Evolutionary conservation across 2,113 vertebrate species (phyloP).

Genomic region (Clarias macrocephalus): DNA sequence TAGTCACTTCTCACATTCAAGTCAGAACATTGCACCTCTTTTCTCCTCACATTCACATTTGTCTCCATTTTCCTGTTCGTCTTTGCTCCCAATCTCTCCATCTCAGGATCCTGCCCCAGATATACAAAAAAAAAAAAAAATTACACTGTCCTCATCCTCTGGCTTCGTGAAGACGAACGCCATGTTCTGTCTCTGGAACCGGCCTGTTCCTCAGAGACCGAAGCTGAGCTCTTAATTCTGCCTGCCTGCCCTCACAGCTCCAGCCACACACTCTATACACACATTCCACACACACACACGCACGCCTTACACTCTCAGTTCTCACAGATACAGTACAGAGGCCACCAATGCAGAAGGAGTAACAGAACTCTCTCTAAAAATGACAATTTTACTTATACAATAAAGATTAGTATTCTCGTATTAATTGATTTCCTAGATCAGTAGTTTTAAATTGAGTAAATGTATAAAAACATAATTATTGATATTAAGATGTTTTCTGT

Average conservation of each 20-base stretch:
- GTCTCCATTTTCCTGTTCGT: background rate
- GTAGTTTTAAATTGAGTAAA: background rate
- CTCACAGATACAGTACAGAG: constrained; percentile 1
- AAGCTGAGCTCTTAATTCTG: constrained; percentile 36
- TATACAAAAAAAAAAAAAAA: background rate
- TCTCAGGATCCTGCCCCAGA: constrained; percentile 7
- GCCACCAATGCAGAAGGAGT: background rate
- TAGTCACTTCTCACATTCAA: constrained; percentile 20
- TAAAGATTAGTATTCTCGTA: background rate
- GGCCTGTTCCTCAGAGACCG: constrained; percentile 27
- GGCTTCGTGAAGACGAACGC: constrained; percentile 28
- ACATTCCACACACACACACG: constrained; percentile 11
- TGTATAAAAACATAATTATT: background rate
- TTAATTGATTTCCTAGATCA: background rate
- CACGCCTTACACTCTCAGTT: constrained; percentile 2
- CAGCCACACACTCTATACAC: background rate
- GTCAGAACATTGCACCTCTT: constrained; percentile 21
- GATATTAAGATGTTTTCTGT: background rate
- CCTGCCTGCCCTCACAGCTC: constrained; percentile 32
- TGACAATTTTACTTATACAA: background rate
- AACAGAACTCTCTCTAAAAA: background rate
- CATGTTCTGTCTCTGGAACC: constrained; percentile 27
- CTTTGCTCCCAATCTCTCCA: constrained; percentile 8
- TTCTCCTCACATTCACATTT: constrained; percentile 2
- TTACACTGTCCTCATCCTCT: background rate